Base-by-base conservation (phyloP, 1,140 invertebrate species). In the Luehdorfia chinensis region DNA sequence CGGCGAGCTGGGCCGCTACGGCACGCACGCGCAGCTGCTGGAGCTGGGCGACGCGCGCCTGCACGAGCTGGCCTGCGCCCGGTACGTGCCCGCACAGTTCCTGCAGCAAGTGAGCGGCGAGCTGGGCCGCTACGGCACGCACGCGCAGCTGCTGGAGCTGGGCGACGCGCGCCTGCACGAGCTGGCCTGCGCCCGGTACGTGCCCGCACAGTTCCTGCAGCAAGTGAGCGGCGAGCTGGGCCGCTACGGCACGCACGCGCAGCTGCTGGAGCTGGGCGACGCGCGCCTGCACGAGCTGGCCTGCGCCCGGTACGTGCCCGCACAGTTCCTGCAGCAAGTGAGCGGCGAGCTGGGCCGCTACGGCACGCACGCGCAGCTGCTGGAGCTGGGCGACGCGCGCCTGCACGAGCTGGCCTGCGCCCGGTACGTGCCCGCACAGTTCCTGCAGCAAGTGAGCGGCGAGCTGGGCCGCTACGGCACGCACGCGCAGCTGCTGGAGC, bases 271-370 rank as follows among this genome's bases (percentile, higher is more conserved):
- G 47, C 80, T 92, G 4, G 87, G 96, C 0, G 93, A 96, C 57
- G 92, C 93, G 2, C 87, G 92, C 43, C 92, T 97, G 76, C 87
- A 64, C 0, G 87, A 89, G 33, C 59, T 90, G 11, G 80, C 59
- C 5, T 30, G 53, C 15, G 64, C 61, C 23, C 66, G 75, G 72
- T 73, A 19, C 12, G n/a, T 4, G n/a, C n/a, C n/a, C 32, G 91
- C 91, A 4, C 92, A 94, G 52, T 93, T 95, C 70, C 83, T 98
- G 0, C 93, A 96, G 12, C 94, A 97, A 55, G 91, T 97, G 1
- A 91, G 92, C 9, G 86, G 88, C 5, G 90, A 92, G 12, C 85
- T 98, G 13, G 87, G 88, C 14, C 85, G 90, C 19, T 97, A 97
- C 87, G 88, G 89, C 13, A 94, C 93, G 90, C 91, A 93, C 53